phyloP scores from a whole-genome alignment of 2,888 invertebrate genomes.

The Dryobota labecula region DNA sequence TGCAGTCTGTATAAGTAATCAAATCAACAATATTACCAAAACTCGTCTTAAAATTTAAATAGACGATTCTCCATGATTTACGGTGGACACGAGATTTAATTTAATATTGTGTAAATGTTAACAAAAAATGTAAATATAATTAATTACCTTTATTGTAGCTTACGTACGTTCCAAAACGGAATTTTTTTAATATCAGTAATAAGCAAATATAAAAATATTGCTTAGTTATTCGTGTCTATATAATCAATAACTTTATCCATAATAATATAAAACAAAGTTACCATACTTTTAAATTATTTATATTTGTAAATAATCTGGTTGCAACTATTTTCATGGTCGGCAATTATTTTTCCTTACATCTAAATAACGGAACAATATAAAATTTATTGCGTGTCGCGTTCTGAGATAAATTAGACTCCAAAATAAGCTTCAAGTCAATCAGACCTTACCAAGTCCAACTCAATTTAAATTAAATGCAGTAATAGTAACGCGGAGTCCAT shows the following conservation, averaged over 20 bases:
- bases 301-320: conserved; percentile 63
- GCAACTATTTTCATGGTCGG: conserved; percentile 40
- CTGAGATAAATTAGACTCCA: conserved; percentile 28
- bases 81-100: conserved; percentile 29
- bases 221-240: conserved; percentile 61
- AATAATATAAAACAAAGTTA: conserved; percentile 66
- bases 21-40: conserved; percentile 12
- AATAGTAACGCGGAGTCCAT: conserved; percentile 13
- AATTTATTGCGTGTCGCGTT: conserved; percentile 42
- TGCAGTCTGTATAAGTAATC: conserved; percentile 30
- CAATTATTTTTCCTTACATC: conserved; percentile 32
- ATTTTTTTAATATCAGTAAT: conserved; percentile 55
- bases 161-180: conserved; percentile 56
- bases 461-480: conserved; percentile 9
- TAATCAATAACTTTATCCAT: conserved; percentile 62
- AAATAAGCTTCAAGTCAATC: conserved; percentile 12
- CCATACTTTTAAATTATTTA: conserved; percentile 65
- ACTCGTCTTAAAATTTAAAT: conserved; percentile 6
- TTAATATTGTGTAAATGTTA: conserved; percentile 34
- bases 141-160: conserved; percentile 44
- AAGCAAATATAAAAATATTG: conserved; percentile 49
- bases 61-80: conserved; percentile 6
- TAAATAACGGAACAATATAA: conserved; percentile 13
- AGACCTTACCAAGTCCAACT: background rate
- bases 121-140: conserved; percentile 54